Evolutionary conservation across 1,140 invertebrate species (phyloP).

Genomic region (Mesaphorura yosii): DNA sequence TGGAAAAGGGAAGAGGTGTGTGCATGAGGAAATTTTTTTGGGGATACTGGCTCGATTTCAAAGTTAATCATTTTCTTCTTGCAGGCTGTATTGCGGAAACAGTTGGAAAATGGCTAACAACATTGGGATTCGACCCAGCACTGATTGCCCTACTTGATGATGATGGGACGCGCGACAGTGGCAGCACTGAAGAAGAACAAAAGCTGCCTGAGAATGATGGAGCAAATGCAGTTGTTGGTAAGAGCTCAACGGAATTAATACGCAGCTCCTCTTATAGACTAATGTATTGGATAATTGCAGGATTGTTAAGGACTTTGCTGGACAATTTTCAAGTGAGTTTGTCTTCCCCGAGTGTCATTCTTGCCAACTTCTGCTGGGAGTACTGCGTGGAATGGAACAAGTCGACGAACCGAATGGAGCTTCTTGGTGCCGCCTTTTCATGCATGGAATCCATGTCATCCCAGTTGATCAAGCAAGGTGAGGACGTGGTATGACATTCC

Average conservation of each 20-base stretch:
- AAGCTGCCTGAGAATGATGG: neutral
- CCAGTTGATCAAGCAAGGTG: slow-evolving; percentile 52
- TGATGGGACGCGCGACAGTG: slow-evolving; percentile 18
- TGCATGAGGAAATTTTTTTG: slow-evolving; percentile 5
- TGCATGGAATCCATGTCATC: slow-evolving; percentile 50
- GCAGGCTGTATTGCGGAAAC: slow-evolving; percentile 63
- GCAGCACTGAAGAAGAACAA: neutral
- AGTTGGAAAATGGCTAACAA: slow-evolving; percentile 65
- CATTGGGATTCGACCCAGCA: slow-evolving; percentile 52
- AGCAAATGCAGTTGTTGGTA: neutral
- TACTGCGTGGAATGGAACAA: slow-evolving; percentile 75
- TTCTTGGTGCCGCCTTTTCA: slow-evolving; percentile 49
- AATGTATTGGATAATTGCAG: slow-evolving; percentile 13
- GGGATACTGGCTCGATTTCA: slow-evolving; percentile 2
- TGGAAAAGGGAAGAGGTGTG: slow-evolving; percentile 63
- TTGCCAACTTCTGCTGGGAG: slow-evolving; percentile 82
- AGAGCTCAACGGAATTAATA: neutral
- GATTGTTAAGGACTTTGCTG: slow-evolving; percentile 47
- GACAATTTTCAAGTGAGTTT: slow-evolving; percentile 75
- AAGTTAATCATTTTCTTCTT: slow-evolving; percentile 10
- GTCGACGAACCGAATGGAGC: slow-evolving; percentile 52
- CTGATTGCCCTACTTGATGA: slow-evolving; percentile 40
- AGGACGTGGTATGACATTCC: no score
- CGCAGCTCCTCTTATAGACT: slow-evolving; percentile 27
- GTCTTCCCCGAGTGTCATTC: slow-evolving; percentile 57